A percentile compares a stretch with the other conserved stretches of the same genome.
Conservation (phyloP, 2,113 vertebrate species). For the Leiothrix lutea region DNA sequence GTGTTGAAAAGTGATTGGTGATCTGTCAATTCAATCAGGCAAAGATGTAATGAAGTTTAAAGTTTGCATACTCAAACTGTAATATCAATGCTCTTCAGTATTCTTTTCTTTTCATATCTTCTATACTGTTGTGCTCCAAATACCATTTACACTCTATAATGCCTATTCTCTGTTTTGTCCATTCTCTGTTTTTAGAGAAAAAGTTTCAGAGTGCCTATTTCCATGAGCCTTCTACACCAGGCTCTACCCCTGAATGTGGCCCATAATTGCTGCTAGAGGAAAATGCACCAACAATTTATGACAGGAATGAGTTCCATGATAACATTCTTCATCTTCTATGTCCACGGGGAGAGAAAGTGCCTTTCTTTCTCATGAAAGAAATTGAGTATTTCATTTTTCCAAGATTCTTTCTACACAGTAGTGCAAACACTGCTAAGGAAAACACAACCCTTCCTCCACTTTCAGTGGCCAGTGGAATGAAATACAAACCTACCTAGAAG, state of each 20-base stretch:
- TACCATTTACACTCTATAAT: neutral
- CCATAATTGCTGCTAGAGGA: neutral
- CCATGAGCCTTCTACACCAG: neutral
- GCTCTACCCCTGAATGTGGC: neutral
- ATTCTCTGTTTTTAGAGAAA: neutral
- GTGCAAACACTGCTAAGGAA: neutral
- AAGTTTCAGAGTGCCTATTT: neutral
- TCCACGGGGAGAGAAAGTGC: rapidly evolving
- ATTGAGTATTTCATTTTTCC: neutral
- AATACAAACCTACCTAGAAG: constrained; percentile 85
- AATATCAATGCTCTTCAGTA: neutral
- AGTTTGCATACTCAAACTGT: neutral
- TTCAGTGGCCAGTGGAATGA: neutral
- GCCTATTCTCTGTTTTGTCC: neutral
- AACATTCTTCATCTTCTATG: neutral
- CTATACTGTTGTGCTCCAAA: neutral
- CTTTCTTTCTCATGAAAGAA: neutral
- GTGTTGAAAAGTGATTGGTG: rapidly evolving
- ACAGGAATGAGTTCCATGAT: neutral
- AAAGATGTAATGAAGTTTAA: neutral
- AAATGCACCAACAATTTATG: neutral
- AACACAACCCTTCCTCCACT: neutral
- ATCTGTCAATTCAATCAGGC: neutral
- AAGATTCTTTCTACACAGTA: neutral
- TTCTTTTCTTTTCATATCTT: neutral